Conservation (phyloP, 2,888 invertebrate genomes). For the Caenorhabditis afra region DNA sequence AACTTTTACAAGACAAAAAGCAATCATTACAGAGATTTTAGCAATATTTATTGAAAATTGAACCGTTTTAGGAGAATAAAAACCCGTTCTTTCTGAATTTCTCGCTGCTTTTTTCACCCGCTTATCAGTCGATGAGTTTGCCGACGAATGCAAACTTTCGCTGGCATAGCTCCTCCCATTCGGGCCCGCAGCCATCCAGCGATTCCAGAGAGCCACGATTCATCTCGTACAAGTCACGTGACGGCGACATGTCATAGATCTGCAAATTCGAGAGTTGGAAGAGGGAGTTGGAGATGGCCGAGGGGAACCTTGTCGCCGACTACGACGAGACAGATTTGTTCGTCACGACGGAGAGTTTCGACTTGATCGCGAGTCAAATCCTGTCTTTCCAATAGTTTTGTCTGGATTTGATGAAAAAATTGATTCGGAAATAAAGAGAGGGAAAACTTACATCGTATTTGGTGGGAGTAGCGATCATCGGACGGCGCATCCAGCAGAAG, state of each 20-base stretch:
- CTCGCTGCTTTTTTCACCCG: conserved; percentile 4
- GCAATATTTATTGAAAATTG: conserved; percentile 12
- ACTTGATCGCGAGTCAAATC: conserved; percentile 76
- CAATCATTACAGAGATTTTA: too few relatives aligned
- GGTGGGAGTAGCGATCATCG: conserved; percentile 13
- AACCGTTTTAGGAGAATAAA: background rate
- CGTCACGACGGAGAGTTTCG: conserved; percentile 68
- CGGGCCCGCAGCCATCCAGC: conserved; percentile 47
- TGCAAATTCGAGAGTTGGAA: conserved; percentile 40
- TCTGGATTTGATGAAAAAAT: too few relatives aligned
- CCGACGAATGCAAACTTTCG: conserved; percentile 71
- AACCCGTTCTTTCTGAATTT: conserved; percentile 30
- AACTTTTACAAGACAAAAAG: too few relatives aligned
- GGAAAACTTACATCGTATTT: conserved; percentile 15
- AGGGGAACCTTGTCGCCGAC: conserved; percentile 71
- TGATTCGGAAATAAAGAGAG: conserved; percentile 14
- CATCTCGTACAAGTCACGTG: conserved; percentile 71
- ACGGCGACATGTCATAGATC: conserved; percentile 78
- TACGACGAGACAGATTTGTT: conserved; percentile 73
- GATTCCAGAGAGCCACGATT: conserved; percentile 31
- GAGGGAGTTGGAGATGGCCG: background rate
- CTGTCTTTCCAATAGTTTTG: conserved; percentile 61
- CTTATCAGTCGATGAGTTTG: conserved; percentile 66
- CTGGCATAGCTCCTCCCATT: conserved; percentile 65
- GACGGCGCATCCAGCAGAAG: background rate